Percentiles rank a stretch among this genome's conserved stretches.
Evolutionary conservation across 2,797 vertebrate species (phyloP).

Genomic region (Falco biarmicus): DNA sequence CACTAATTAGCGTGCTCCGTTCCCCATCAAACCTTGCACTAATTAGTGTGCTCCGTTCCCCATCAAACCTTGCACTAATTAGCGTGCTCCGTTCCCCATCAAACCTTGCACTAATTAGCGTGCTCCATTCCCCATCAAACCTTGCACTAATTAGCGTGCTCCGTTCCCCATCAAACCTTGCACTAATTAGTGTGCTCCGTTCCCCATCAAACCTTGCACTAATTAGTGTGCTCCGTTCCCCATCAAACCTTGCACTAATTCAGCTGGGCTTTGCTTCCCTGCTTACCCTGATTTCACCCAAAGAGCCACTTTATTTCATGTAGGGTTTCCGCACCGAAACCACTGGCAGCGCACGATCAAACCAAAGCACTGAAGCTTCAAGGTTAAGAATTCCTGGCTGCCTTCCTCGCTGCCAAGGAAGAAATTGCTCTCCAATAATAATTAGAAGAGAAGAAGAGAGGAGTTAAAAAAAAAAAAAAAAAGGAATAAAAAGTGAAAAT

Average conservation of each 20-base stretch:
- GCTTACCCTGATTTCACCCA: background rate
- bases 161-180: too few relatives aligned
- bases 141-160: too few relatives aligned
- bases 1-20: too few relatives aligned
- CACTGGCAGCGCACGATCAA: background rate
- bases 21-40: too few relatives aligned
- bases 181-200: too few relatives aligned
- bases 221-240: accelerated
- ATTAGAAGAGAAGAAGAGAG: background rate
- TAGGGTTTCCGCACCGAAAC: background rate
- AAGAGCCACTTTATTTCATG: background rate
- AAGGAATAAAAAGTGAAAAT: background rate
- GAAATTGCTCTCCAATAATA: background rate
- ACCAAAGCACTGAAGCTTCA: background rate
- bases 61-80: too few relatives aligned
- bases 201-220: too few relatives aligned
- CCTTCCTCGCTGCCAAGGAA: background rate
- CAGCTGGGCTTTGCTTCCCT: background rate
- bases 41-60: too few relatives aligned
- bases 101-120: too few relatives aligned
- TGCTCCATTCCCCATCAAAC: too few relatives aligned
- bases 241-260: background rate
- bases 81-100: too few relatives aligned
- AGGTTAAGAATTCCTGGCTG: background rate
- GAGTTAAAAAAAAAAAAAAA: background rate